phyloP scores from a whole-genome alignment of 2,113 vertebrate species.

The Grammomys dolichurus region DNA sequence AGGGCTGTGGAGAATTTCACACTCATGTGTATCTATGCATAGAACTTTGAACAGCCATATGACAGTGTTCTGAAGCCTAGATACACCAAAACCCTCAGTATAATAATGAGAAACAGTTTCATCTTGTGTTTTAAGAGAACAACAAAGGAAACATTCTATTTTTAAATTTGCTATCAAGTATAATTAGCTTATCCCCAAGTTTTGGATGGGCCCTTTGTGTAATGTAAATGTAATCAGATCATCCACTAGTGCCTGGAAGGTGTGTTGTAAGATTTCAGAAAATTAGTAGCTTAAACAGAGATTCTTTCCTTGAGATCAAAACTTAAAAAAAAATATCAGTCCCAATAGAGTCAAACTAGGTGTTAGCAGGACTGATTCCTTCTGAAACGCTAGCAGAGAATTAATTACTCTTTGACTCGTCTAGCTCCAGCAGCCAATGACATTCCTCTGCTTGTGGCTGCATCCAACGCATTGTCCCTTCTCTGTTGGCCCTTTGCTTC shows the following conservation, averaged over 20 bases:
- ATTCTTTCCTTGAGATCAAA: neutral
- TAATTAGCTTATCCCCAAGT: neutral
- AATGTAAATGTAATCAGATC: constrained; percentile 13
- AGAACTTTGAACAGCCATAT: constrained; percentile 20
- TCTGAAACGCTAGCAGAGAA: neutral
- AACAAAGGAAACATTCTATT: neutral
- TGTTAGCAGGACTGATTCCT: neutral
- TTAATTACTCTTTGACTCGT: neutral
- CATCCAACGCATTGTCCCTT: neutral
- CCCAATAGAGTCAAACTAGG: neutral
- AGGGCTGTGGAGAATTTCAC: constrained; percentile 60
- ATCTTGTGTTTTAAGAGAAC: constrained; percentile 45
- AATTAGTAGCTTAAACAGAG: neutral
- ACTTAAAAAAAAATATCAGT: neutral
- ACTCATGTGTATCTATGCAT: neutral
- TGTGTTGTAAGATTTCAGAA: neutral
- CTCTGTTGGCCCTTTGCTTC: neutral
- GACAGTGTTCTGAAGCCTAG: constrained; percentile 27
- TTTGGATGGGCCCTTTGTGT: neutral
- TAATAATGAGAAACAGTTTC: constrained; percentile 6
- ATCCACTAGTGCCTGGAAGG: neutral
- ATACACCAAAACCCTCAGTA: neutral
- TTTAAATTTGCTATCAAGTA: neutral
- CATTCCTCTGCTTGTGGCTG: neutral
- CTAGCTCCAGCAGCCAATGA: neutral